Percentiles rank a stretch among this genome's conserved stretches.
phyloP scores from a whole-genome alignment of 2,888 invertebrate species.

The Dione juno region DNA sequence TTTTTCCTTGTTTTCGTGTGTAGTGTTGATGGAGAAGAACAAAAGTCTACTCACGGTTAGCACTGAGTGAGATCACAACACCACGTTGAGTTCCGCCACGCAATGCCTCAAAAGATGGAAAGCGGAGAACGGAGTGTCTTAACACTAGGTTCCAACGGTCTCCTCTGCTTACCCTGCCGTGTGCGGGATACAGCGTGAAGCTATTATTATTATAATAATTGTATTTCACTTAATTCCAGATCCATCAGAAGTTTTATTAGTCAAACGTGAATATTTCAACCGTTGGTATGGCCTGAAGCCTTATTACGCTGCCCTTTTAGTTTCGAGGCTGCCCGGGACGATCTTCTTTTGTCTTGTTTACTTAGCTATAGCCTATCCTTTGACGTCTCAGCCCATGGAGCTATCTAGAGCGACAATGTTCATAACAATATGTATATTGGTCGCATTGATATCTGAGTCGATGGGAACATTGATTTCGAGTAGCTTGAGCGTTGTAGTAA shows the following conservation, averaged over 20 bases:
- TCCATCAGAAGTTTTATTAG: conserved; percentile 89
- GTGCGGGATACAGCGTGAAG: too few relatives aligned
- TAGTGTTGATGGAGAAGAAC: too few relatives aligned
- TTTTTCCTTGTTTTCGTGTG: too few relatives aligned
- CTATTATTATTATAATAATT: too few relatives aligned
- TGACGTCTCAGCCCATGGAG: conserved; percentile 91
- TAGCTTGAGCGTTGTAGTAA: conserved; percentile 89
- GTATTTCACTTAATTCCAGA: conserved; percentile 79
- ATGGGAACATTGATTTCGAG: conserved; percentile 90
- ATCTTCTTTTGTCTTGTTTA: conserved; percentile 87
- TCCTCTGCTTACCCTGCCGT: too few relatives aligned
- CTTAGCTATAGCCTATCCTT: conserved; percentile 87
- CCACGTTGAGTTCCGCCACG: too few relatives aligned
- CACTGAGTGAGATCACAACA: too few relatives aligned
- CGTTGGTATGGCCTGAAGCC: conserved; percentile 92
- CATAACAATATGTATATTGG: conserved; percentile 86
- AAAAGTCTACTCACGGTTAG: too few relatives aligned
- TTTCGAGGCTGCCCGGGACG: conserved; percentile 89
- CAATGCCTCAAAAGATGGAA: too few relatives aligned
- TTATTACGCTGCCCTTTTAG: conserved; percentile 89
- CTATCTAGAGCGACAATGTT: conserved; percentile 86
- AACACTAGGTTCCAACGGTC: too few relatives aligned
- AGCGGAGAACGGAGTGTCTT: too few relatives aligned
- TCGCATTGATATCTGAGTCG: conserved; percentile 90
- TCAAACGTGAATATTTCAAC: conserved; percentile 93